These are phyloP conservation scores for Hylia prasina DNA, from an alignment of 2,113 vertebrate genomes.

Conservation along the genomic window DNA sequence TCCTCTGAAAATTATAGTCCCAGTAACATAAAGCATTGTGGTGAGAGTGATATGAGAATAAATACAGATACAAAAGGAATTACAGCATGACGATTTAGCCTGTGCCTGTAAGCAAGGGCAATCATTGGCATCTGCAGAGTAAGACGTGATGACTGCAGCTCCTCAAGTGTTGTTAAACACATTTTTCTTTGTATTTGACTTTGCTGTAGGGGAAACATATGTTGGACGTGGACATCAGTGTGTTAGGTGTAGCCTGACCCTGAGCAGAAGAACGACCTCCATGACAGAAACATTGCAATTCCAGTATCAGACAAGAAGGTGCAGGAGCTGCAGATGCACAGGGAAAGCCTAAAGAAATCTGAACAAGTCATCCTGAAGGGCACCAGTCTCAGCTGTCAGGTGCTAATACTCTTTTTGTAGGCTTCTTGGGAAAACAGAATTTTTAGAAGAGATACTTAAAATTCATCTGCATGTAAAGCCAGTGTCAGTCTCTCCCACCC, in stretches of 20 bases:
- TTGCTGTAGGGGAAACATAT: background rate
- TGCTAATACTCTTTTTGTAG: background rate
- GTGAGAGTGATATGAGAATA: background rate
- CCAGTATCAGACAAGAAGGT: background rate
- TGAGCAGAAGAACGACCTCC: background rate
- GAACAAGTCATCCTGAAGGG: background rate
- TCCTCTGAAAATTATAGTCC: background rate
- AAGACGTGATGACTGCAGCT: background rate
- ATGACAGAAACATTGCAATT: background rate
- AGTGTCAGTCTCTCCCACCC: background rate
- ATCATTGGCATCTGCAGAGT: background rate
- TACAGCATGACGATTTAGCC: background rate
- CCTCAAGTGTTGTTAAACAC: background rate
- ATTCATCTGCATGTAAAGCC: background rate
- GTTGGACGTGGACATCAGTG: background rate
- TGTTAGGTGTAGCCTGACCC: background rate
- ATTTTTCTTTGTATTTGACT: background rate
- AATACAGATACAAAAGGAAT: background rate
- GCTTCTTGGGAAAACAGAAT: background rate
- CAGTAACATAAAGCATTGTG: background rate
- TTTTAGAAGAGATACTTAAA: background rate
- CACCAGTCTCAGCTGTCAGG: background rate
- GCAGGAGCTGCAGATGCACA: background rate
- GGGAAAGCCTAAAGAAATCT: background rate
- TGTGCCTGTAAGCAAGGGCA: background rate